Evolutionary conservation across 1,140 invertebrate genomes (phyloP), one percentile per base, ranked within the genome.

Genomic region (Musca vetustissima): DNA sequence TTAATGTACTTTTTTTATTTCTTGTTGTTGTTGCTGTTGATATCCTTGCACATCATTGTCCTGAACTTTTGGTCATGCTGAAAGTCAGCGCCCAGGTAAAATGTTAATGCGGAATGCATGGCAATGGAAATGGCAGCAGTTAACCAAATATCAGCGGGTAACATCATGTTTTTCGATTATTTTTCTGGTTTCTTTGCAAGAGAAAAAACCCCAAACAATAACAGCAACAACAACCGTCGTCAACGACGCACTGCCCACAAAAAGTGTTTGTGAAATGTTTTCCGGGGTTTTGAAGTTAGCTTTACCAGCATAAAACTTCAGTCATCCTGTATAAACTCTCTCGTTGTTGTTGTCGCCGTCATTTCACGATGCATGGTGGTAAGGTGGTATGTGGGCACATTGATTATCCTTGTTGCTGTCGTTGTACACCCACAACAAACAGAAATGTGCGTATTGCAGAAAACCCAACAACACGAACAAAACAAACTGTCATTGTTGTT

Each of bases 401-500:
- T 8, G 36, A 43, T 43, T 43, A 43, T 43, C 36, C 36, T 13
- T 2, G 36, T 43, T 36, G 11, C 11, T 2, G 36, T 43, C 21
- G 11, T 55, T 55, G 24, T 59, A 25, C 36, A 43, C 36, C 36
- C 36, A 43, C 28, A 57, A 57, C 53, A 57, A 57, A 24, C 53
- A 57, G 17, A 61, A 17, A 61, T 36, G 57, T 59, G 50, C 50
- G 66, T 68, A 59, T 50, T 64, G 43, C 17, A 17, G 47, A 21
- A 9, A 64, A 8, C 14, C 25, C 14, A n/a, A 50, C 52, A 50
- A 25, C 21, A 52, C 55, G 43, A 69, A 64, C 57, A 28, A 59
- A 64, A 53, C 57, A 69, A 57, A 53, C 48, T 64, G 48, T 69
- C 59, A 49, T 43, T 64, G 47, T 79, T 80, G 77, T 80, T 80